Base-by-base conservation (phyloP, 2,888 invertebrate genomes). In the Aphelenchoides bicaudatus region DNA sequence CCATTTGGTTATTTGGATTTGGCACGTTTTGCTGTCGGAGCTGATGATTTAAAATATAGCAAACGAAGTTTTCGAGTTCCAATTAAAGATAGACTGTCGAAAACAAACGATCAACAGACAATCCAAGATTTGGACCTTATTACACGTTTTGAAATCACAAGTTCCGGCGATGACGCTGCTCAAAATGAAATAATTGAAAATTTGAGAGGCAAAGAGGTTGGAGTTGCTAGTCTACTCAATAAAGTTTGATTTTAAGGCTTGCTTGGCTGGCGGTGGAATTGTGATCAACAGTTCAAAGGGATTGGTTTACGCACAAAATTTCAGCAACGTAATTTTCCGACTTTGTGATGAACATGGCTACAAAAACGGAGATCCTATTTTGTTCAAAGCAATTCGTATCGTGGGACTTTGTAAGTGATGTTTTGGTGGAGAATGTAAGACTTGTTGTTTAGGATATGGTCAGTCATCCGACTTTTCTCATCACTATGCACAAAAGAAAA, bases 61-160 rank as follows among this genome's bases (percentile, higher is more conserved):
- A 25, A 43, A 8, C 16, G n/a, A 25, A 19, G 25, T n/a, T 43
- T 43, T 25, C 21, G 10, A 25, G 8, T 43, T 6, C 43, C 43
- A n/a, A 43, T 43, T n/a, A 10, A 25, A 19, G 43, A 43, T n/a
- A 19, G 43, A 10, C 23, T 43, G 43, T 19, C 23, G 43, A 25
- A 10, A 19, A 21, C 23, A 6, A 43, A 43, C 34, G 43, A 43
- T n/a, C 10, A 43, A n/a, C 43, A 25, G 10, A 19, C 16, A n/a
- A 19, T 43, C 6, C 21, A 19, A 19, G 23, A 43, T 8, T n/a
- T 43, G 8, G 43, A 25, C 21, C 16, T 43, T 19, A 25, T 43
- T 25, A 43, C 43, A 10, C 43, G 43, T 25, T 43, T 43, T 25
- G 43, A 43, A n/a, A 43, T 43, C 23, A 25, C 25, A 8, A 25